Evolutionary conservation across 2,797 vertebrate genomes (phyloP).

Genomic region (Champsocephalus gunnari): DNA sequence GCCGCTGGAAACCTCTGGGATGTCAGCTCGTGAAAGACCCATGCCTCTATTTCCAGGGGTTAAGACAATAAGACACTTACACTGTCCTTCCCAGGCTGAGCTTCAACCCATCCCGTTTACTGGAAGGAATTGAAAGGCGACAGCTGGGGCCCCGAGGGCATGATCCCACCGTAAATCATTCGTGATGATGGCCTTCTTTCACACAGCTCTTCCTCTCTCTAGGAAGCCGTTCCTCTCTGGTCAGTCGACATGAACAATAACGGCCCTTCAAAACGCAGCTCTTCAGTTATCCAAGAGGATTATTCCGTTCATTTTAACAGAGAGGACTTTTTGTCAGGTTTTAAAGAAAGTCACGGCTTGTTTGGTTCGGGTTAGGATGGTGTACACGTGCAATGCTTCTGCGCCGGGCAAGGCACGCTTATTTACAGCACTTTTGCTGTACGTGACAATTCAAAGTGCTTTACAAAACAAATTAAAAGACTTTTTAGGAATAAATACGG

Average conservation of each 20-base stretch:
- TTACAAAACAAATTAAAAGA: too few species aligned
- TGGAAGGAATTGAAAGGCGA: slow-evolving; percentile 79
- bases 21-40: slow-evolving; percentile 45
- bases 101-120: slow-evolving; percentile 72
- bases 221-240: slow-evolving; percentile 8
- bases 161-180: slow-evolving; percentile 77
- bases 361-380: neutral
- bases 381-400: neutral
- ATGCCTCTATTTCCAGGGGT: slow-evolving; percentile 45
- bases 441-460: too few species aligned
- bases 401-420: neutral
- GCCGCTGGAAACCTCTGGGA: slow-evolving; percentile 49
- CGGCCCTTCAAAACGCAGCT: neutral
- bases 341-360: slow-evolving; percentile 5
- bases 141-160: slow-evolving; percentile 72
- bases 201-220: neutral
- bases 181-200: slow-evolving; percentile 53
- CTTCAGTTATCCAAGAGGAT: neutral
- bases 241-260: slow-evolving; percentile 36
- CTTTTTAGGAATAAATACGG: too few species aligned
- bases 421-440: too few species aligned
- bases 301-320: neutral
- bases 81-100: slow-evolving; percentile 69
- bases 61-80: slow-evolving; percentile 78
- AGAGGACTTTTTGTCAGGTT: neutral